Conservation (phyloP, 2,113 vertebrate species). For the Tyto alba region DNA sequence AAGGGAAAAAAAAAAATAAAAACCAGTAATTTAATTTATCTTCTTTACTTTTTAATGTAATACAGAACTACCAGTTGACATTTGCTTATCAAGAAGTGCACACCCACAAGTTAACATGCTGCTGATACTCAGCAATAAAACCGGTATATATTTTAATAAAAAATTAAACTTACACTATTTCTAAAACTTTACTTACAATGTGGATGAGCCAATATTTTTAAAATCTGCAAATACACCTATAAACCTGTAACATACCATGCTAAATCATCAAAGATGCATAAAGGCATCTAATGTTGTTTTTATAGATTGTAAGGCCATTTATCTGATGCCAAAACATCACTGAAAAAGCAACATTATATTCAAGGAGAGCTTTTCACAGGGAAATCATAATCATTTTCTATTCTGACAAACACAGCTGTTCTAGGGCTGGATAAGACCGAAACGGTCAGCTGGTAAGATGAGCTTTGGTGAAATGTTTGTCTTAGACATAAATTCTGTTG, state of each 20-base stretch:
- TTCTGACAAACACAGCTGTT: conserved; percentile 33
- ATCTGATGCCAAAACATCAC: conserved; percentile 23
- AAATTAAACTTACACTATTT: neutral
- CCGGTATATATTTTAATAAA: neutral
- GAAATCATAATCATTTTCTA: conserved; percentile 32
- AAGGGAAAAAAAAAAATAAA: neutral
- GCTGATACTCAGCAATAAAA: neutral
- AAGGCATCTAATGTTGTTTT: neutral
- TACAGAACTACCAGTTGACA: neutral
- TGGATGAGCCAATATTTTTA: neutral
- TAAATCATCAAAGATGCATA: conserved; percentile 1
- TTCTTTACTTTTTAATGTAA: neutral
- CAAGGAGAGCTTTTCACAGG: conserved; percentile 20
- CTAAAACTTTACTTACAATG: neutral
- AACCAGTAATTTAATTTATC: neutral
- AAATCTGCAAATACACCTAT: neutral
- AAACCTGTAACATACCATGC: neutral
- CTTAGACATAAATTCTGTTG: conserved; percentile 33
- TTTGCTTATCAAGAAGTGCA: neutral
- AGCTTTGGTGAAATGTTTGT: neutral
- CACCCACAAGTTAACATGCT: neutral
- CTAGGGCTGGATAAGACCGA: neutral
- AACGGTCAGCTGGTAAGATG: conserved; percentile 1
- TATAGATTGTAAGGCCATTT: conserved; percentile 1
- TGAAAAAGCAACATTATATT: conserved; percentile 14